A percentile compares a stretch with the other conserved stretches of the same genome.
Evolutionary conservation across 1,140 invertebrate species (phyloP).

Genomic region (Chironomus tepperi): DNA sequence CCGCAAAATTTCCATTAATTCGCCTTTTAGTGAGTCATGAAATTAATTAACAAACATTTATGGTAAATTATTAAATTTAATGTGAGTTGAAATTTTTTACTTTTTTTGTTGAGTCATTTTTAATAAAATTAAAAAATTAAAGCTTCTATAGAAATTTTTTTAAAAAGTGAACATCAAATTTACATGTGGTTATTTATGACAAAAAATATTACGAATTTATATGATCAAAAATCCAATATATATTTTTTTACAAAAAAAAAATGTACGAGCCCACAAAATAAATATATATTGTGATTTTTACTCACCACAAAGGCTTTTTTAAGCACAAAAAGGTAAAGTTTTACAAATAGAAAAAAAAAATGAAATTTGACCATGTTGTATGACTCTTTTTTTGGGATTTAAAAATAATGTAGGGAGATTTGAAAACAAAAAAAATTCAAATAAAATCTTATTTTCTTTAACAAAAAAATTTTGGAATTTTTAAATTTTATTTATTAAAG

Average conservation of each 20-base stretch:
- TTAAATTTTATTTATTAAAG: too few species aligned
- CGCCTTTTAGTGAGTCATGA: too few species aligned
- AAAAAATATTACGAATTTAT: background rate
- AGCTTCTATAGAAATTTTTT: background rate
- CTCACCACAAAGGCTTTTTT: background rate
- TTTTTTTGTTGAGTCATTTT: background rate
- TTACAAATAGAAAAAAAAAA: background rate
- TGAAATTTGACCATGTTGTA: too few species aligned
- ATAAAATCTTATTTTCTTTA: too few species aligned
- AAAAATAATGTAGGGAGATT: too few species aligned
- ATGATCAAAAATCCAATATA: slow-evolving; percentile 16
- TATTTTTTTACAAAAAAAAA: slow-evolving; percentile 3
- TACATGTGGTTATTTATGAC: background rate
- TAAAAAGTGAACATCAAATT: background rate
- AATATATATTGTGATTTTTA: slow-evolving; percentile 15
- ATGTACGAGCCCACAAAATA: background rate
- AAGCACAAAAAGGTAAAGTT: background rate
- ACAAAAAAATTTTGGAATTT: too few species aligned
- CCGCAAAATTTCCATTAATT: too few species aligned
- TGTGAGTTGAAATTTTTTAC: too few species aligned
- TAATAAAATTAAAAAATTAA: background rate
- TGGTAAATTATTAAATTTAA: too few species aligned
- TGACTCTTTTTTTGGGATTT: too few species aligned
- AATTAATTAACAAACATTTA: too few species aligned
- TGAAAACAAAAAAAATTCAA: too few species aligned